Percentiles rank a stretch among this genome's conserved stretches.
These are phyloP conservation scores for Boulengeromyrus knoepffleri DNA, from an alignment of 2,113 vertebrate species.

Conservation along the genomic window DNA sequence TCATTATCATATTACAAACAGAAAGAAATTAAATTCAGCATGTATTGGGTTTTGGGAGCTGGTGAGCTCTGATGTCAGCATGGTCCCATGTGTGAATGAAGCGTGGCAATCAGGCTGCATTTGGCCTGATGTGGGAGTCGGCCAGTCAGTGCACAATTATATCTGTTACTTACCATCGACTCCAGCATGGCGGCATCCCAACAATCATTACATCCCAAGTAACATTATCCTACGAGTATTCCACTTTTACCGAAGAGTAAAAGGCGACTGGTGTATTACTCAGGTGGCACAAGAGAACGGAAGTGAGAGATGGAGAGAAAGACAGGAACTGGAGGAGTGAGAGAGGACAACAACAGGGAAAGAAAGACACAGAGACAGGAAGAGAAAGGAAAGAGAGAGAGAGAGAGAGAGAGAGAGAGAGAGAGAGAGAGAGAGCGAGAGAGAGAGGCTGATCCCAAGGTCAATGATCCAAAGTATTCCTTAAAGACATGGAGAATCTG, in stretches of 20 bases:
- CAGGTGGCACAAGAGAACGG: not conserved
- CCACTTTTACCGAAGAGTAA: not conserved
- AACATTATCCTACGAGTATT: not conserved
- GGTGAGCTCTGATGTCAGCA: not conserved
- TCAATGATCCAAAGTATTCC: not conserved
- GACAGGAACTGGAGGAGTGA: not conserved
- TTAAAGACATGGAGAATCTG: not conserved
- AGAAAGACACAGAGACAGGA: not conserved
- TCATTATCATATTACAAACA: not conserved
- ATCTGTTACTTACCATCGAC: not conserved
- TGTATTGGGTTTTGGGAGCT: not conserved
- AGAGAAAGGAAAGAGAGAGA: not conserved
- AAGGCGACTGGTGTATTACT: not conserved
- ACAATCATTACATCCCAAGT: not conserved
- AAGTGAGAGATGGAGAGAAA: not conserved
- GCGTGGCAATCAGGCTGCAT: not conserved
- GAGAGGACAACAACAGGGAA: not conserved
- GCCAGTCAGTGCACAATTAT: not conserved
- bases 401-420: not conserved
- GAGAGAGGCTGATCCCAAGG: not conserved
- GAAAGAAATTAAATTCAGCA: not conserved
- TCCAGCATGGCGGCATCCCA: not conserved
- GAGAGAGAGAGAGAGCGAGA: not conserved
- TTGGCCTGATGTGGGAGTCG: not conserved
- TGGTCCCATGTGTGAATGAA: not conserved